Evolutionary conservation across 1,140 invertebrate species (phyloP), one percentile per base, ranked within the genome.

Genomic region (Orussus abietinus): DNA sequence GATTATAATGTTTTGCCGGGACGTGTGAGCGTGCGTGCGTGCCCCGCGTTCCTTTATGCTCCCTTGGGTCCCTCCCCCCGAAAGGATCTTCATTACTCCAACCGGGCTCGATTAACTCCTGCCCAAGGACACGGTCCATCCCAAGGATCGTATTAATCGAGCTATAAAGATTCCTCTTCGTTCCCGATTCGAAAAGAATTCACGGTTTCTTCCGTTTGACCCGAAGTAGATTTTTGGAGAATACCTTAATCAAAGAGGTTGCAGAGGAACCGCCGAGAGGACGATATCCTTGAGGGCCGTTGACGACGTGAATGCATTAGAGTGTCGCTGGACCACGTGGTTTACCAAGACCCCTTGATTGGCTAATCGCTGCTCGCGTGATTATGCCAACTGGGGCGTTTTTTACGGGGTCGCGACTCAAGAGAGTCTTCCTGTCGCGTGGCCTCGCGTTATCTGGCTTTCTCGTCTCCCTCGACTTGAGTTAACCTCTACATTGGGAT

Each of bases 401-500:
- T 53, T 51, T 44, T 50, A 38, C 10, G 25, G 38, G 42, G 32
- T n/a, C 22, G 26, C 33, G 38, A 41, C 22, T 35, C 40, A 57
- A 51, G 44, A 51, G 44, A 30, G 50, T 62, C 61, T 69, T 70
- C 64, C 64, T 65, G 69, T 72, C 67, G 67, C 67, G 67, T 72
- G 69, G 66, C 66, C 54, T 46, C 43, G 45, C 52, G 53, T 62
- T 66, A 62, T 69, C 59, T 69, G 48, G 43, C 47, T 57, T 63
- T 59, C 57, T 64, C 53, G 57, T 67, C 66, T 62, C 68, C 53
- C 62, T 61, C 49, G 45, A 51, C 47, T 47, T 17, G 42, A 67
- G 50, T 72, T 69, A 68, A 68, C 64, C 66, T 70, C 60, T 69
- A 66, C 62, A 68, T 67, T 70, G 62, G 64, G 62, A 72, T 72